phyloP scores from a whole-genome alignment of 2,797 vertebrate genomes.

The Cephalopachus bancanus region DNA sequence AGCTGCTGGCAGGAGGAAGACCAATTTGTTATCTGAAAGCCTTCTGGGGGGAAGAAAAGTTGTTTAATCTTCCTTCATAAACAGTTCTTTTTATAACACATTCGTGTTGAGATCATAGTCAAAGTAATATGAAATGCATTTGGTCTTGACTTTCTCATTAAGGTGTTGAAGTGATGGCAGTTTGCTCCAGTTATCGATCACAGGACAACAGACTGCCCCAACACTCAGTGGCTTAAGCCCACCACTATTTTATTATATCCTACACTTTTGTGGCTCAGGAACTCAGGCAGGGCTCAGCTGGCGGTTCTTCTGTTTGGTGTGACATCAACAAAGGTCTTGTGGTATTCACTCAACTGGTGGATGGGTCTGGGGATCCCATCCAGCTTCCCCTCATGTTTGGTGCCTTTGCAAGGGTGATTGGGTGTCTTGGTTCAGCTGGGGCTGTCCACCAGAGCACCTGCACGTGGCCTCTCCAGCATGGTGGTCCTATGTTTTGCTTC shows the following conservation, averaged over 20 bases:
- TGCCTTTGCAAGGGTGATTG: background rate
- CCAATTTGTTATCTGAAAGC: constrained; percentile 70
- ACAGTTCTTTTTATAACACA: constrained; percentile 72
- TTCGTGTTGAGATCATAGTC: constrained; percentile 66
- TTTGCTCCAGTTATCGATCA: background rate
- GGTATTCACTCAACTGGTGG: background rate
- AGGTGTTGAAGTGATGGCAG: background rate
- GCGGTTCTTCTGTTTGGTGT: background rate
- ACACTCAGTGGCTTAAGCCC: background rate
- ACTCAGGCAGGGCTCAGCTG: background rate
- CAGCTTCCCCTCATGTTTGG: no score
- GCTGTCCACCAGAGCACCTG: background rate
- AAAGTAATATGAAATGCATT: constrained; percentile 40
- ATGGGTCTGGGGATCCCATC: background rate
- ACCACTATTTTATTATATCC: background rate
- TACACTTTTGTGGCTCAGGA: background rate
- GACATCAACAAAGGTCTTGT: background rate
- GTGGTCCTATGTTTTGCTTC: background rate
- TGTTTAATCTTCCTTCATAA: constrained; percentile 75
- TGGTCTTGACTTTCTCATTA: constrained; percentile 62
- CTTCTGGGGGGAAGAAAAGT: background rate
- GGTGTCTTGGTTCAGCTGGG: no score
- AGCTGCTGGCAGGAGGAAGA: constrained; percentile 62
- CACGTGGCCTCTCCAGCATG: background rate
- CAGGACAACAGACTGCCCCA: background rate